Evolutionary conservation across 2,113 vertebrate genomes (phyloP).

Genomic region (Carassius auratus): DNA sequence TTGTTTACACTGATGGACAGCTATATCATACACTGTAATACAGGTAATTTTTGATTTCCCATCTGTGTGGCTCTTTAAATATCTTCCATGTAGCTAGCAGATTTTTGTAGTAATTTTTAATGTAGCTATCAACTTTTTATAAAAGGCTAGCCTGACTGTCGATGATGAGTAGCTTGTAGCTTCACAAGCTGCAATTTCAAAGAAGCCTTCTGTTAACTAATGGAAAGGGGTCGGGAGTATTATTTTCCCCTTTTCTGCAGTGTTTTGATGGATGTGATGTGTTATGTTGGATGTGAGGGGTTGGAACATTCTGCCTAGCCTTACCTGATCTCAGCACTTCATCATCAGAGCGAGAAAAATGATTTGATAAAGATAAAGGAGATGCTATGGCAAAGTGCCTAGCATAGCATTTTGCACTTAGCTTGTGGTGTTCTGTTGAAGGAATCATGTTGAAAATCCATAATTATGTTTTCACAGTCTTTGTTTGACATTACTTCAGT

Average conservation of each 20-base stretch:
- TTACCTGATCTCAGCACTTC: slow-evolving; percentile 11
- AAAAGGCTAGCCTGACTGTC: neutral
- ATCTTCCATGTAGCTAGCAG: neutral
- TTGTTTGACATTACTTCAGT: neutral
- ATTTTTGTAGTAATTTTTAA: neutral
- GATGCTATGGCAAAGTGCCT: neutral
- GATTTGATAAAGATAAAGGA: slow-evolving; percentile 28
- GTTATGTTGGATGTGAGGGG: neutral
- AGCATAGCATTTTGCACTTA: neutral
- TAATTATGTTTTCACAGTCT: neutral
- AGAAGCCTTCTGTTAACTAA: slow-evolving; percentile 25
- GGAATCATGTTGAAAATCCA: neutral
- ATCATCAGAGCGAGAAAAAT: neutral
- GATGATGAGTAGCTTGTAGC: neutral
- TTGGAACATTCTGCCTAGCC: neutral
- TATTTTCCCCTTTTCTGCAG: neutral
- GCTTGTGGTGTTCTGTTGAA: neutral
- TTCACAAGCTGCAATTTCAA: neutral
- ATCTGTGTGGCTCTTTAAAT: neutral
- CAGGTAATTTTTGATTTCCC: too few species aligned
- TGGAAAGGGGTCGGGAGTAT: neutral
- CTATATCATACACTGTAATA: too few species aligned
- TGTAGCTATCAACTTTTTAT: neutral
- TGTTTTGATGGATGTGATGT: slow-evolving; percentile 41
- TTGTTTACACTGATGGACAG: too few species aligned